Evolutionary conservation across 1,140 invertebrate species (phyloP).

Genomic region (Oedothorax gibbosus): DNA sequence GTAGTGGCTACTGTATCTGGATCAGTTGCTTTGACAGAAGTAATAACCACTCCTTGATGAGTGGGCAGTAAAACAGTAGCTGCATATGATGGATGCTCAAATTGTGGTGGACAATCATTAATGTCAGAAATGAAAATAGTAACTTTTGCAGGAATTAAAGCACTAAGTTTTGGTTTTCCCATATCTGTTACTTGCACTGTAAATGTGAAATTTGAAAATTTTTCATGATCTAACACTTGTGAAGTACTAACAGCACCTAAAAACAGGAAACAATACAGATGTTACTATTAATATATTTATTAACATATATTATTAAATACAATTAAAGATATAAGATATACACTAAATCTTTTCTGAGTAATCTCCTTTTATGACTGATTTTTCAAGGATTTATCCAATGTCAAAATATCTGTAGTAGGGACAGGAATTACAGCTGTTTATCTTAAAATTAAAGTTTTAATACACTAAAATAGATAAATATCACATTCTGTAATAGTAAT

Average conservation of each 20-base stretch:
- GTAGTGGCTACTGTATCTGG: conserved; percentile 72
- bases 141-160: conserved; percentile 69
- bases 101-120: conserved; percentile 87
- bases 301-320: too few relatives aligned
- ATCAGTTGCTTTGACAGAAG: conserved; percentile 79
- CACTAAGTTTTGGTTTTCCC: conserved; percentile 81
- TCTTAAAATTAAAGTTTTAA: too few relatives aligned
- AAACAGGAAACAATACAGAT: conserved; percentile 8
- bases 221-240: conserved; percentile 82
- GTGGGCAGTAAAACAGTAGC: conserved; percentile 81
- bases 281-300: not conserved
- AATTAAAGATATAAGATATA: too few relatives aligned
- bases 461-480: too few relatives aligned
- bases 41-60: conserved; percentile 66
- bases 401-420: too few relatives aligned
- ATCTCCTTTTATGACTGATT: too few relatives aligned
- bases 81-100: conserved; percentile 79
- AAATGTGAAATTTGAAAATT: conserved; percentile 77
- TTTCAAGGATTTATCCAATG: too few relatives aligned
- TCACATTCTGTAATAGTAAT: too few relatives aligned
- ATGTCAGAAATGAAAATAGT: conserved; percentile 81
- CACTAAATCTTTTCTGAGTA: too few relatives aligned
- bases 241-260: conserved; percentile 68
- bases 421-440: too few relatives aligned
- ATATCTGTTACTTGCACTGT: conserved; percentile 87